Percentiles rank a stretch among this genome's conserved stretches.
These are phyloP conservation scores for Leguminivora glycinivorella DNA, from an alignment of 1,140 invertebrate species.

Conservation along the genomic window DNA sequence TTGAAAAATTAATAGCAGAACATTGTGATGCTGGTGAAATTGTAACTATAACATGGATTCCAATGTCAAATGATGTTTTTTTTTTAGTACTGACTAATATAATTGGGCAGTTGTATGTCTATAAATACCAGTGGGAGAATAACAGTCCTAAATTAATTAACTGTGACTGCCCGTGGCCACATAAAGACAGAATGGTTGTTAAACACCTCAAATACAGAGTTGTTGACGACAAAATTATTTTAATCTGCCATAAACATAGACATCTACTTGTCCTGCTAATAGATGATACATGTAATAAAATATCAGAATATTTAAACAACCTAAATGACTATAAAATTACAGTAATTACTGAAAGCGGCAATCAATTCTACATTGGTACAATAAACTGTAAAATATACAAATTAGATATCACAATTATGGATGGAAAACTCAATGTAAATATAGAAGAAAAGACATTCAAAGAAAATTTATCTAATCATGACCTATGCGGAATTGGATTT, in stretches of 20 bases:
- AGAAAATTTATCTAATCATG: constrained; percentile 44
- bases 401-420: constrained; percentile 39
- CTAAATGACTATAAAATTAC: constrained; percentile 63
- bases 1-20: constrained; percentile 37
- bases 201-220: constrained; percentile 42
- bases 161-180: constrained; percentile 44
- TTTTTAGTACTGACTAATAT: constrained; percentile 48
- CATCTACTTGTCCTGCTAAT: constrained; percentile 58
- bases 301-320: constrained; percentile 50
- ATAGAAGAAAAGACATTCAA: constrained; percentile 44
- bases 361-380: constrained; percentile 49
- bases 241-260: constrained; percentile 60
- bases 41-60: constrained; percentile 49
- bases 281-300: constrained; percentile 46
- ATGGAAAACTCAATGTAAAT: constrained; percentile 38
- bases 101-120: constrained; percentile 46
- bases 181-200: constrained; percentile 59
- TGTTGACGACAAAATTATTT: constrained; percentile 44
- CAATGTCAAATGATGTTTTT: constrained; percentile 37
- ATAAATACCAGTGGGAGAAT: constrained; percentile 45
- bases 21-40: constrained; percentile 42
- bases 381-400: constrained; percentile 56
- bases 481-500: constrained; percentile 48
- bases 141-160: constrained; percentile 38
- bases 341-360: constrained; percentile 38